Evolutionary conservation across 2,113 vertebrate species (phyloP).

Genomic region (Microtus montanus): DNA sequence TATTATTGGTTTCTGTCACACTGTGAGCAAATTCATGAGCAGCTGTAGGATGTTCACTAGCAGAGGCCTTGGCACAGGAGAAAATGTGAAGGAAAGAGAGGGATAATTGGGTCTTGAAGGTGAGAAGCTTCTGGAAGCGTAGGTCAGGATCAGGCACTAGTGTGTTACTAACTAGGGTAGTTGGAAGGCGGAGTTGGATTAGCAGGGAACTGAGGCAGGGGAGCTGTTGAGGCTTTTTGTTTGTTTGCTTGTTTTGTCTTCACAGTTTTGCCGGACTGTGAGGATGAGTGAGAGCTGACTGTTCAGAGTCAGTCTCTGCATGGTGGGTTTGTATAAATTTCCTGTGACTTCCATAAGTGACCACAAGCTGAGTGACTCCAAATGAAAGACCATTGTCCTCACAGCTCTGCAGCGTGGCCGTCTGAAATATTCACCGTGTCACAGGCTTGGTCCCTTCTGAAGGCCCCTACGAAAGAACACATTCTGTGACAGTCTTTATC

Average conservation of each 20-base stretch:
- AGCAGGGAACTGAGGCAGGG: not conserved
- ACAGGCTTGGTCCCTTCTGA: not conserved
- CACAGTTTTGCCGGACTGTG: not conserved
- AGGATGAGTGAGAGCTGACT: not conserved
- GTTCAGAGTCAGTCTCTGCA: not conserved
- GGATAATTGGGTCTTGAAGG: not conserved
- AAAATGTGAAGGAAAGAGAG: not conserved
- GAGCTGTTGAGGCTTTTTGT: not conserved
- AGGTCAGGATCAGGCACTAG: not conserved
- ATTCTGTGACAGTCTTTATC: not conserved
- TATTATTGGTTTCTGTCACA: not conserved
- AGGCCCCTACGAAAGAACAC: not conserved
- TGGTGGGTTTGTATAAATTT: not conserved
- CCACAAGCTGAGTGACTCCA: not conserved
- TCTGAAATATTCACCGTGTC: not conserved
- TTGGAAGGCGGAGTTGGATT: not conserved
- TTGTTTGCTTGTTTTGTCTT: not conserved
- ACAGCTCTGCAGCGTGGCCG: not conserved
- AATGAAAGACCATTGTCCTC: not conserved
- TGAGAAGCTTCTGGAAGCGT: not conserved
- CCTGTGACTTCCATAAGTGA: not conserved
- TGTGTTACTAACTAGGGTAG: too few relatives aligned
- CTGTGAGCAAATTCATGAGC: not conserved
- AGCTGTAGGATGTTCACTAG: not conserved
- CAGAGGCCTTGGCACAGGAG: not conserved